These are phyloP conservation scores for Todus mexicanus DNA, from an alignment of 2,797 vertebrate species.

Conservation along the genomic window DNA sequence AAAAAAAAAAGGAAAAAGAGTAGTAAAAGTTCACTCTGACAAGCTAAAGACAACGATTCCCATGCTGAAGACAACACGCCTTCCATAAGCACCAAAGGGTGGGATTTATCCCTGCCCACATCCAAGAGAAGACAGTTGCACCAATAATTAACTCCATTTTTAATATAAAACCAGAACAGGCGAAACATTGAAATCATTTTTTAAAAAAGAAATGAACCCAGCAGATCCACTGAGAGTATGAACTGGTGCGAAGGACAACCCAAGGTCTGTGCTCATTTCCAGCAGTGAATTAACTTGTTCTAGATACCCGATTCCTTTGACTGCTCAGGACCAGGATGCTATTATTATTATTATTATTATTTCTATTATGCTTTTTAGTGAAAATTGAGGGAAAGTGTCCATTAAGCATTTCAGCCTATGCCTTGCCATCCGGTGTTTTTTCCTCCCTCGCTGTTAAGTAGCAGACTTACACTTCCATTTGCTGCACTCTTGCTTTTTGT, in stretches of 20 bases:
- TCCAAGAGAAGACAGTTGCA: background rate
- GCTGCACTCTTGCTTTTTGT: conserved; percentile 52
- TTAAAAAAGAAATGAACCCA: background rate
- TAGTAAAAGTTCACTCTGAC: background rate
- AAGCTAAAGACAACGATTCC: background rate
- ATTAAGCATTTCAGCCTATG: conserved; percentile 63
- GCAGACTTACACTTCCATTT: conserved; percentile 59
- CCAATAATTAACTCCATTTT: background rate
- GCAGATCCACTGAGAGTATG: background rate
- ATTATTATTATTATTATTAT: conserved; percentile 46
- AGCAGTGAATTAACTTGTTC: conserved; percentile 41
- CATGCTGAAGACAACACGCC: background rate
- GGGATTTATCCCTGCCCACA: background rate
- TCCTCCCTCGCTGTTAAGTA: conserved; percentile 42
- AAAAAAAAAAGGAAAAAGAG: background rate
- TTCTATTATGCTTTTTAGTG: conserved; percentile 56
- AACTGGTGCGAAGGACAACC: background rate
- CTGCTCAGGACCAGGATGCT: conserved; percentile 18
- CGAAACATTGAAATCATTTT: background rate
- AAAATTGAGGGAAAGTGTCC: conserved; percentile 68
- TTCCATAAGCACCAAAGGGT: background rate
- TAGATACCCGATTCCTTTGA: conserved; percentile 7
- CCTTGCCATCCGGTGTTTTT: conserved; percentile 51
- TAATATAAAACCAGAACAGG: background rate
- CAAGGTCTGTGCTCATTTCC: background rate